Percentiles rank a stretch among this genome's conserved stretches.
These are phyloP conservation scores for Riparia riparia DNA, from an alignment of 2,113 vertebrate species.

Conservation along the genomic window DNA sequence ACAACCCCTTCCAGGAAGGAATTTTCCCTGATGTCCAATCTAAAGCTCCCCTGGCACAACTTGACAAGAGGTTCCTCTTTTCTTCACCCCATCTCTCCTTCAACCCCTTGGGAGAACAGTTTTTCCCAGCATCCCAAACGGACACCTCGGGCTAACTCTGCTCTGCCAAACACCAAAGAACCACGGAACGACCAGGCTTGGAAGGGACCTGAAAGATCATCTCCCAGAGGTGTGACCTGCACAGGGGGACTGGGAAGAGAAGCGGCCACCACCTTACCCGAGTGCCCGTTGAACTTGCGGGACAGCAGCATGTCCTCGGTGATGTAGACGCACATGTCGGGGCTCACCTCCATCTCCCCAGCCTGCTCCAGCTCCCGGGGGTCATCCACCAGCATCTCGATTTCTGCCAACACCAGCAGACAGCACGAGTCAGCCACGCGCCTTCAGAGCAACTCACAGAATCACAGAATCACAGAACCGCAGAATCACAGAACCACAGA, in stretches of 20 bases:
- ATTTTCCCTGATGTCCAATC: neutral
- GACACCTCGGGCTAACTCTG: fast-evolving
- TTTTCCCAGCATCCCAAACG: fast-evolving
- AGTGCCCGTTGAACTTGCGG: slow-evolving; percentile 88
- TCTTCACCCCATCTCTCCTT: neutral
- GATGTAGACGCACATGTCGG: slow-evolving; percentile 96
- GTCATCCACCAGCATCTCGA: slow-evolving; percentile 99
- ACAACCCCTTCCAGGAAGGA: neutral
- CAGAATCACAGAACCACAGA: too few relatives aligned
- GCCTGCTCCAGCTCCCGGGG: slow-evolving; percentile 93
- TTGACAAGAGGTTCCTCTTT: neutral
- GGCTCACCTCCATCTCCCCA: slow-evolving; percentile 88
- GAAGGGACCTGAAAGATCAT: neutral
- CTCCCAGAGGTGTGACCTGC: fast-evolving
- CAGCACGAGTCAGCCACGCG: fast-evolving
- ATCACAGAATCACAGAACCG: too few relatives aligned
- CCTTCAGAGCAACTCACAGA: neutral
- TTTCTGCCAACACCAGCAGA: slow-evolving; percentile 77
- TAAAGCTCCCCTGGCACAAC: neutral
- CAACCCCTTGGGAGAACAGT: fast-evolving
- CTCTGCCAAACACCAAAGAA: neutral
- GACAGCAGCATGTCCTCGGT: slow-evolving; percentile 96
- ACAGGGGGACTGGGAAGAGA: fast-evolving
- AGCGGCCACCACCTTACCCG: slow-evolving; percentile 74
- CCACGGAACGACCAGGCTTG: neutral